phyloP scores from a whole-genome alignment of 2,113 vertebrate genomes.

The Papio anubis region DNA sequence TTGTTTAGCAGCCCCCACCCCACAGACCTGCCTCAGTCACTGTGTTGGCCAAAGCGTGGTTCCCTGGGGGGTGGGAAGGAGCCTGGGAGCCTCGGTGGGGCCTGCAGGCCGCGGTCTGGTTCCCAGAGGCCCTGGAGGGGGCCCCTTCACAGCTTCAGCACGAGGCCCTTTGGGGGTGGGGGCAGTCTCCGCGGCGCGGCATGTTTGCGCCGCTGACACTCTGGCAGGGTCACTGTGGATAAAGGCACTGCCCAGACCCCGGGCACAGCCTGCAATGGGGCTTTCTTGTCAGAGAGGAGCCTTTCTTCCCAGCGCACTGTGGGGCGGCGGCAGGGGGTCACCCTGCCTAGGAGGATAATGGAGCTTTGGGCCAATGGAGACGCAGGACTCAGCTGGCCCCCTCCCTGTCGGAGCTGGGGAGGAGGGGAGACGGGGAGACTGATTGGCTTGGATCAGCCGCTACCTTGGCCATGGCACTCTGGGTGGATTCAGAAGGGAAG shows the following conservation, averaged over 20 bases:
- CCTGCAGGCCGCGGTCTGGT: neutral
- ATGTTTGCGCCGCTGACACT: conserved; percentile 31
- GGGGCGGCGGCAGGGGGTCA: conserved; percentile 54
- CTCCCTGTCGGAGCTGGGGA: neutral
- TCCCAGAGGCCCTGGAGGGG: conserved; percentile 60
- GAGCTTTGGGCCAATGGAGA: neutral
- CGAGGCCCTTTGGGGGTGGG: conserved; percentile 10
- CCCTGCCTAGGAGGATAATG: conserved; percentile 27
- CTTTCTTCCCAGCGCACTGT: conserved; percentile 69
- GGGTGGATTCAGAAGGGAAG: neutral
- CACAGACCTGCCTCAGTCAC: neutral
- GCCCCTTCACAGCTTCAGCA: conserved; percentile 31
- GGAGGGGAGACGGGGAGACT: neutral
- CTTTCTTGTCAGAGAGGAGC: conserved; percentile 67
- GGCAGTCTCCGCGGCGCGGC: conserved; percentile 9
- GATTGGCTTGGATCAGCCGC: neutral
- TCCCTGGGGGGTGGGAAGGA: neutral
- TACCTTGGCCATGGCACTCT: conserved; percentile 56
- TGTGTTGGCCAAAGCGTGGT: neutral
- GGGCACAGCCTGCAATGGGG: conserved; percentile 59
- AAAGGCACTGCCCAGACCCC: conserved; percentile 59
- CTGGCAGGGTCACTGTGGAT: conserved; percentile 67
- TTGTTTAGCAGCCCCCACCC: neutral
- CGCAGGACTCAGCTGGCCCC: neutral
- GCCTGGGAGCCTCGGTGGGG: neutral